Percentiles rank a stretch among this genome's conserved stretches.
Conservation (phyloP, 2,888 invertebrate species). For the Lepas anatifera region DNA sequence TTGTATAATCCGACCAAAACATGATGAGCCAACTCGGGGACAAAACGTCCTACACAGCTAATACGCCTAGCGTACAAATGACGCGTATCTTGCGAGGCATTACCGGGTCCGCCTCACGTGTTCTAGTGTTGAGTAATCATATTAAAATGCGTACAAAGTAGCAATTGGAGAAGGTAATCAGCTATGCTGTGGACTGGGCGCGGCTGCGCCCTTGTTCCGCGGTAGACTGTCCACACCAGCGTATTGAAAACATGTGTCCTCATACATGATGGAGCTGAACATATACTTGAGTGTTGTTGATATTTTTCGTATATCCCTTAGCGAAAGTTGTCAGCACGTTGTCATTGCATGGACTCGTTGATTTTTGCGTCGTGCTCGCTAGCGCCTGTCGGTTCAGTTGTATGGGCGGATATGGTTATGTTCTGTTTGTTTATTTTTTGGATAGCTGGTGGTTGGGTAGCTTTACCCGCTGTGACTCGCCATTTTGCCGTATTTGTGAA, state of each 20-base stretch:
- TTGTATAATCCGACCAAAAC: slow-evolving; percentile 8
- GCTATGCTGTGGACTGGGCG: neutral
- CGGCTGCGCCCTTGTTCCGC: too few relatives aligned
- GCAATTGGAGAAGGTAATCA: slow-evolving; percentile 1
- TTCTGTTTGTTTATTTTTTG: slow-evolving; percentile 6
- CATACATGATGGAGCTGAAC: too few relatives aligned
- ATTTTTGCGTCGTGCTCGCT: slow-evolving; percentile 5
- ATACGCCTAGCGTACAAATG: slow-evolving; percentile 12
- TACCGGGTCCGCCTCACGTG: neutral
- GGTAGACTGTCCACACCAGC: neutral
- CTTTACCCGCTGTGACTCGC: neutral
- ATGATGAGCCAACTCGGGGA: neutral
- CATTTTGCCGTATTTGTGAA: neutral
- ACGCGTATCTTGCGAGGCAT: slow-evolving; percentile 11
- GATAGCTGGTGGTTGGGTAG: neutral
- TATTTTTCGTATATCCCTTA: slow-evolving; percentile 7
- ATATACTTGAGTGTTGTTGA: slow-evolving; percentile 9
- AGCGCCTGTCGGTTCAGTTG: slow-evolving; percentile 9
- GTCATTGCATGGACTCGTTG: slow-evolving; percentile 5
- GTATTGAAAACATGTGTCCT: slow-evolving; percentile 5
- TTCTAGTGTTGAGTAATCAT: slow-evolving; percentile 9
- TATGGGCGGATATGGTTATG: slow-evolving; percentile 9
- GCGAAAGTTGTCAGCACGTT: slow-evolving; percentile 2
- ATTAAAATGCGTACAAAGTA: slow-evolving; percentile 11
- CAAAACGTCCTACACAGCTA: slow-evolving; percentile 1